Percentiles rank a stretch among this genome's conserved stretches.
phyloP scores from a whole-genome alignment of 2,888 invertebrate species.

The Eristalis tenax region DNA sequence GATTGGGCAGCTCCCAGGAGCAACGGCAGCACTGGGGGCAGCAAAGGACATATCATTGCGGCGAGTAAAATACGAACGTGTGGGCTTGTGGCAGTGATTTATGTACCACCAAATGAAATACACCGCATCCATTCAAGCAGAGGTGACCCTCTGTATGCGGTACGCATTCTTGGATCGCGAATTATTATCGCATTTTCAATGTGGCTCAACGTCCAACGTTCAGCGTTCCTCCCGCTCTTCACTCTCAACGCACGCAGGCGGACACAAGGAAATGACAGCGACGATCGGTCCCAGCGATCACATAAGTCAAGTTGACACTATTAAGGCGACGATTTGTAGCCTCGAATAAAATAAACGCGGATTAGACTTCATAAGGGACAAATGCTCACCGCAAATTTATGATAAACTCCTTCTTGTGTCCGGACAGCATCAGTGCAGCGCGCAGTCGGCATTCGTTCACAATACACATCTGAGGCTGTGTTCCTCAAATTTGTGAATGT shows the following conservation, averaged over 20 bases:
- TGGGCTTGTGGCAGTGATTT: conserved; percentile 77
- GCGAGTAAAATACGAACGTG: conserved; percentile 73
- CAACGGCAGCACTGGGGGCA: conserved; percentile 54
- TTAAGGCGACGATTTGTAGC: conserved; percentile 82
- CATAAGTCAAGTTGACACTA: conserved; percentile 81
- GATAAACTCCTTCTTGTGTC: conserved; percentile 72
- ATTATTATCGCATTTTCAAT: conserved; percentile 68
- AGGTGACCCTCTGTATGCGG: conserved; percentile 46
- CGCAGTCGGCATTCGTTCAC: neutral
- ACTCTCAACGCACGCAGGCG: conserved; percentile 24
- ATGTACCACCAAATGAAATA: conserved; percentile 81
- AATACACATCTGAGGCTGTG: conserved; percentile 3
- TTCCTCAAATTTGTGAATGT: conserved; percentile 45
- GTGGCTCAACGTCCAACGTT: conserved; percentile 52
- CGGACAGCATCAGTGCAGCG: conserved; percentile 24
- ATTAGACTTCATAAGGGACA: conserved; percentile 81
- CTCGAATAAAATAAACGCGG: conserved; percentile 81
- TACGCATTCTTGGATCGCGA: conserved; percentile 60
- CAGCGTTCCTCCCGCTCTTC: conserved; percentile 23
- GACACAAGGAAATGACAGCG: conserved; percentile 36
- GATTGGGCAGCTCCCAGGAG: conserved; percentile 41
- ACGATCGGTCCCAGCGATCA: conserved; percentile 75
- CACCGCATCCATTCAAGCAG: conserved; percentile 71
- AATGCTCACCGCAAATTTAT: conserved; percentile 80
- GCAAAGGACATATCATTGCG: conserved; percentile 64